A percentile compares a stretch with the other conserved stretches of the same genome.
Conservation (phyloP, 2,113 vertebrate species). For the Cervus canadensis region DNA sequence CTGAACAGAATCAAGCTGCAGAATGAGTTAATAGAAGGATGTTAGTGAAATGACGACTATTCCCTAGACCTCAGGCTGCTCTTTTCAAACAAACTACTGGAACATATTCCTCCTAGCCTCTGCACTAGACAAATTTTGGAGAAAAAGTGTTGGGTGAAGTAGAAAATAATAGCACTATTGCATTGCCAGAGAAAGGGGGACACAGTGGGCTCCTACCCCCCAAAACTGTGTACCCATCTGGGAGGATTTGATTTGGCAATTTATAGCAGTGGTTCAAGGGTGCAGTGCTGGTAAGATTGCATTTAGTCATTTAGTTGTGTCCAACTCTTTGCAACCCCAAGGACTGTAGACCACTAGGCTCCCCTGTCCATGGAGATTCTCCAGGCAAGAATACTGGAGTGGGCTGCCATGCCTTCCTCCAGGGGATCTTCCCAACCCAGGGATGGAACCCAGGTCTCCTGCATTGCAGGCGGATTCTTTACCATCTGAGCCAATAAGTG, state of each 20-base stretch:
- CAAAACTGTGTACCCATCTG: neutral
- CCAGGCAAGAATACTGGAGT: neutral
- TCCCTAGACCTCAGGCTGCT: neutral
- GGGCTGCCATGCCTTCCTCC: neutral
- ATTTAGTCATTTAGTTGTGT: neutral
- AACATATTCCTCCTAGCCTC: fast-evolving
- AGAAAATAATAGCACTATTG: neutral
- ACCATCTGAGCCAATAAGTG: neutral
- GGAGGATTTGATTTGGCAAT: neutral
- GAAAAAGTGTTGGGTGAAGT: neutral
- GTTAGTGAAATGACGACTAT: fast-evolving
- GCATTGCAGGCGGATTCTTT: neutral
- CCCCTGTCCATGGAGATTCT: neutral
- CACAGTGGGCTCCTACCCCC: neutral
- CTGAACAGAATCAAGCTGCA: neutral
- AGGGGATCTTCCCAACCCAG: neutral
- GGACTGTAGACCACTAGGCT: neutral
- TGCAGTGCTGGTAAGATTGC: neutral
- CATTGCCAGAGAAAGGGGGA: neutral
- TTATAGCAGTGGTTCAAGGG: neutral
- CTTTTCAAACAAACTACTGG: neutral
- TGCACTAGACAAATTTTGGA: neutral
- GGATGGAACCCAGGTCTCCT: neutral
- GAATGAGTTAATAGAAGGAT: fast-evolving
- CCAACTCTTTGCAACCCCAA: neutral